A percentile compares a stretch with the other conserved stretches of the same genome.
phyloP scores from a whole-genome alignment of 2,113 vertebrate genomes.

The Hypocryptadius cinnamomeus region DNA sequence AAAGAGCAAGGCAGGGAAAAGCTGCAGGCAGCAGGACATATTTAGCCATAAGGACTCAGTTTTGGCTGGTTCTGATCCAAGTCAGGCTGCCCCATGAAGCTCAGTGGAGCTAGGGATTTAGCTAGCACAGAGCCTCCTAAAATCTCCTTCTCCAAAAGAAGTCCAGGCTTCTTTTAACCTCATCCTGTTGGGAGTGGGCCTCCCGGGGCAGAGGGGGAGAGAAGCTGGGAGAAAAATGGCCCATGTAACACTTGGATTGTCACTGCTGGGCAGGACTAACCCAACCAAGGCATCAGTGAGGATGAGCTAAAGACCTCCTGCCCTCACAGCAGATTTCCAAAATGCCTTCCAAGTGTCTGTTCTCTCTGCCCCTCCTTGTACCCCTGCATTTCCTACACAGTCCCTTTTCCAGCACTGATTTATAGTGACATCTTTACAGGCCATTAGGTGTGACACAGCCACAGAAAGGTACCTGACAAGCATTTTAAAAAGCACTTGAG shows the following conservation, averaged over 20 bases:
- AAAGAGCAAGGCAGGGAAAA: background rate
- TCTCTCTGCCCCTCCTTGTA: background rate
- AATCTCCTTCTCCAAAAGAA: background rate
- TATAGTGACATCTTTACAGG: background rate
- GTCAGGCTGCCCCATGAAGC: background rate
- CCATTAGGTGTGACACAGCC: background rate
- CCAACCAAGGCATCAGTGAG: background rate
- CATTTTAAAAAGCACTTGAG: background rate
- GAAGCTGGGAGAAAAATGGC: background rate
- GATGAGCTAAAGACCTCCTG: background rate
- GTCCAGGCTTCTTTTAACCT: background rate
- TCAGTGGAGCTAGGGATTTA: background rate
- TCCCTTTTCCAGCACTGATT: background rate
- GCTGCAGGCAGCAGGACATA: background rate
- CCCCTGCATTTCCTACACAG: background rate
- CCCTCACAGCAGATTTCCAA: background rate
- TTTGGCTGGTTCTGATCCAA: background rate
- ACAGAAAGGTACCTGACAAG: background rate
- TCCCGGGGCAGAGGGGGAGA: background rate
- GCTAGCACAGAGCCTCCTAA: background rate
- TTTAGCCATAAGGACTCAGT: background rate
- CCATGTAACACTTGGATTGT: background rate
- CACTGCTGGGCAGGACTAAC: background rate
- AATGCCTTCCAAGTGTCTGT: background rate
- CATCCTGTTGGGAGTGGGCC: background rate